phyloP scores from a whole-genome alignment of 2,888 invertebrate species.

The Leptarthrus brevirostris region DNA sequence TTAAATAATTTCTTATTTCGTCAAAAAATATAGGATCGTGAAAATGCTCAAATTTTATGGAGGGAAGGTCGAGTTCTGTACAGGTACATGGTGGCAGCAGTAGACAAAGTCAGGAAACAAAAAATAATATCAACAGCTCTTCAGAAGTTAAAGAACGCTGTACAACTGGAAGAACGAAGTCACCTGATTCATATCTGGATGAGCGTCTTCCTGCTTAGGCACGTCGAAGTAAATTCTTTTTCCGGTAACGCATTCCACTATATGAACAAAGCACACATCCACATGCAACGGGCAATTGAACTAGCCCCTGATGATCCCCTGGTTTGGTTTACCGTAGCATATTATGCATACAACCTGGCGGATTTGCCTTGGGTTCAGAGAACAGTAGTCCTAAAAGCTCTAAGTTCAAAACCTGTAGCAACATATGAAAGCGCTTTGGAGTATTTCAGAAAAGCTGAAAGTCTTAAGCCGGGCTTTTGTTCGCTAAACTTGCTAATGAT shows the following conservation, averaged over 20 bases:
- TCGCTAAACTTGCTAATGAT: conserved; percentile 14
- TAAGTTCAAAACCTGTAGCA: neutral
- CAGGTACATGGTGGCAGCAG: neutral
- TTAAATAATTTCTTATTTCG: neutral
- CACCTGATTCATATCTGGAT: conserved; percentile 10
- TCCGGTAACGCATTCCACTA: neutral
- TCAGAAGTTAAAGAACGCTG: neutral
- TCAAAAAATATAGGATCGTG: neutral
- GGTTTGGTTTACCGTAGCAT: conserved; percentile 1
- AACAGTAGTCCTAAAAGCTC: neutral
- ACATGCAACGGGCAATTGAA: neutral
- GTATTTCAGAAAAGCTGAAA: conserved; percentile 6
- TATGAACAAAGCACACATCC: conserved; percentile 8
- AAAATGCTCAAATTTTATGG: conserved; percentile 23
- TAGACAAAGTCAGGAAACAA: neutral
- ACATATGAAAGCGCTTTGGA: conserved; percentile 4
- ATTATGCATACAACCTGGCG: conserved; percentile 11
- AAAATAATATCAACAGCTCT: conserved; percentile 6
- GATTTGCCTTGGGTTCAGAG: neutral
- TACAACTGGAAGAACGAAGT: neutral
- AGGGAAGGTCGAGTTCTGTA: conserved; percentile 9
- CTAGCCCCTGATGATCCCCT: neutral
- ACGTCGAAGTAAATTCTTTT: neutral
- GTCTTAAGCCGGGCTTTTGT: conserved; percentile 9
- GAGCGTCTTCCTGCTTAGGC: neutral